These are phyloP conservation scores for Tetropium fuscum DNA, from an alignment of 2,888 invertebrate genomes.

Conservation along the genomic window DNA sequence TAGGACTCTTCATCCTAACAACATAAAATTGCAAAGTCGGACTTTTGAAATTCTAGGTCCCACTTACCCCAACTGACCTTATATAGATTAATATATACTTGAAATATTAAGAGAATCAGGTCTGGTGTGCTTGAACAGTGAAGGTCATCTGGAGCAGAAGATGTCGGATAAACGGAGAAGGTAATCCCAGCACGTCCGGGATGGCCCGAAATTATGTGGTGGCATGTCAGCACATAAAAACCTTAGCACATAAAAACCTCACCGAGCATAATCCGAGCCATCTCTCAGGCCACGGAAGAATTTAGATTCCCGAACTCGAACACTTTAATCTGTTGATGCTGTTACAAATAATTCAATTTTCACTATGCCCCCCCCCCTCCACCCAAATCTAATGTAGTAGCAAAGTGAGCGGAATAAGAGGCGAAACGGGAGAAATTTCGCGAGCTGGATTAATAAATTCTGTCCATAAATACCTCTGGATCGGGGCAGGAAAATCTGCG, in stretches of 20 bases:
- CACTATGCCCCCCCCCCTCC: slow-evolving; percentile 40
- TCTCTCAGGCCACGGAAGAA: slow-evolving; percentile 14
- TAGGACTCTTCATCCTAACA: no score
- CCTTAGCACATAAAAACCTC: background rate
- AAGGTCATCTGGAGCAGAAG: no score
- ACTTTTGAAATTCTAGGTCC: no score
- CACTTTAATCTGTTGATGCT: slow-evolving; percentile 40
- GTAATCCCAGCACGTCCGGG: background rate
- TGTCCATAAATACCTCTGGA: slow-evolving; percentile 34
- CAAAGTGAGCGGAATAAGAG: slow-evolving; percentile 41
- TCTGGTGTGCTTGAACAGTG: no score
- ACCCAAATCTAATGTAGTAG: slow-evolving; percentile 40
- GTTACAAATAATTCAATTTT: slow-evolving; percentile 44
- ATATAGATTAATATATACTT: no score
- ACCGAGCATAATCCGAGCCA: background rate
- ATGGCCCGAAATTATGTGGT: background rate
- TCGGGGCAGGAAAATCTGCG: slow-evolving; percentile 25
- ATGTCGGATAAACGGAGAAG: background rate
- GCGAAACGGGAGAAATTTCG: slow-evolving; percentile 31
- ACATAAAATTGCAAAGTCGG: no score
- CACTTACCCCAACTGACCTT: no score
- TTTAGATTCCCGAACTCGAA: slow-evolving; percentile 36
- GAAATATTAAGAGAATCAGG: no score
- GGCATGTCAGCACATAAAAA: background rate
- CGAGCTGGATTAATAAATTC: slow-evolving; percentile 41